Base-by-base conservation (phyloP, 2,113 vertebrate genomes). In the Rhizomys pruinosus region DNA sequence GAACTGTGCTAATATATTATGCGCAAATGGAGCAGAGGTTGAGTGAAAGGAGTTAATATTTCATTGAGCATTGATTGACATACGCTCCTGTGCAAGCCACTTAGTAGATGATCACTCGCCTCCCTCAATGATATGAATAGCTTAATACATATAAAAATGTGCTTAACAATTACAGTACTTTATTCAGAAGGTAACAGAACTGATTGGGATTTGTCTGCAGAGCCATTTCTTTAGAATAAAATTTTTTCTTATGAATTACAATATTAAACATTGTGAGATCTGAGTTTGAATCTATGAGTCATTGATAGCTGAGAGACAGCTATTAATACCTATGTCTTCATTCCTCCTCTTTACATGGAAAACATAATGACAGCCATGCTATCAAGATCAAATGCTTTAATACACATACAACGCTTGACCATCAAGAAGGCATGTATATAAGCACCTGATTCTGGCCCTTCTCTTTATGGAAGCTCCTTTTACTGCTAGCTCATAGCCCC, bases 201-300 rank as follows among this genome's bases (percentile, higher is more conserved):
- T 87, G 47, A 29, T 42, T 57, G 34, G n/a, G 22, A 79, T 71
- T 89, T 93, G 61, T 42, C 16, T 87, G 3, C 27, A 93, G 77
- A 91, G 39, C 15, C 25, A 73, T 76, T 92, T 94, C 29, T 71
- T 95, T 57, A 72, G 4, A 57, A 27, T 39, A 69, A 78, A 91
- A 84, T 10, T 59, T 79, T 39, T 89, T 69, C 34, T 25, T 16
- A 57, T 39, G 11, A 87, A 89, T n/a, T 64, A 69, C 87, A 94
- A 64, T 15, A 82, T 52, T 84, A 74, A 85, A n/a, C 22, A 64
- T 82, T 73, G 89, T 27, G 66, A 12, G 11, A 69, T 39, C 9
- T 13, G 3, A 42, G 2, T 85, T 61, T 93, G 52, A 95, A 86
- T 82, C 13, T 16, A 69, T 22, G n/a, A 7, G 80, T 64, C 77